These are phyloP conservation scores for Probaryconus sp. DNA, from an alignment of 1,140 invertebrate genomes.

Conservation along the genomic window DNA sequence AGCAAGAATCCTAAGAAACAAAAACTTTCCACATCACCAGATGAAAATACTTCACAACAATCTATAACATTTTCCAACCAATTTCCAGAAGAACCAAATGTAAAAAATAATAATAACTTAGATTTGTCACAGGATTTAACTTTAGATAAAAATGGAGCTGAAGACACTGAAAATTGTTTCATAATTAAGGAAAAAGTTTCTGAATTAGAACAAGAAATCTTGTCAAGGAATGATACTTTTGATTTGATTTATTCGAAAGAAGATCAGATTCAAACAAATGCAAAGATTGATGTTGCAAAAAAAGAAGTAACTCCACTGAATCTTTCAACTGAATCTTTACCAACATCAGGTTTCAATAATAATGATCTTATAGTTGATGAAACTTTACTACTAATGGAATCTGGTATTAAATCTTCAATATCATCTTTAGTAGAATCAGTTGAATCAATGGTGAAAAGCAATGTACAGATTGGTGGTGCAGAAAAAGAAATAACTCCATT, in stretches of 20 bases:
- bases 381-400: constrained; percentile 5
- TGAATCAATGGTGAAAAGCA: no score
- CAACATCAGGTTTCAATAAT: no score
- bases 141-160: constrained; percentile 52
- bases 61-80: constrained; percentile 56
- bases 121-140: constrained; percentile 71
- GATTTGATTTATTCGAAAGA: constrained; percentile 54
- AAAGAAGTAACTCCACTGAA: constrained; percentile 33
- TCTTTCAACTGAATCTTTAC: neutral
- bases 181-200: constrained; percentile 80
- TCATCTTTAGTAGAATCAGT: no score
- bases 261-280: constrained; percentile 47
- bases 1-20: constrained; percentile 72
- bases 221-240: constrained; percentile 66
- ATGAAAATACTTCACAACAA: constrained; percentile 66
- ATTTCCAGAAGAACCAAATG: constrained; percentile 30
- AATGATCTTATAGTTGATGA: no score
- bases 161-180: constrained; percentile 78
- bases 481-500: constrained; percentile 39
- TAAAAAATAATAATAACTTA: constrained; percentile 53
- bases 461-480: constrained; percentile 38
- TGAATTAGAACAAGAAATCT: constrained; percentile 77
- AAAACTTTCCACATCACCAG: constrained; percentile 53
- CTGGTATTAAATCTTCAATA: no score
- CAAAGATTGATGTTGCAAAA: constrained; percentile 40